Evolutionary conservation across 1,140 invertebrate species (phyloP), one percentile per base, ranked within the genome.

Genomic region (Mylabris phalerata): DNA sequence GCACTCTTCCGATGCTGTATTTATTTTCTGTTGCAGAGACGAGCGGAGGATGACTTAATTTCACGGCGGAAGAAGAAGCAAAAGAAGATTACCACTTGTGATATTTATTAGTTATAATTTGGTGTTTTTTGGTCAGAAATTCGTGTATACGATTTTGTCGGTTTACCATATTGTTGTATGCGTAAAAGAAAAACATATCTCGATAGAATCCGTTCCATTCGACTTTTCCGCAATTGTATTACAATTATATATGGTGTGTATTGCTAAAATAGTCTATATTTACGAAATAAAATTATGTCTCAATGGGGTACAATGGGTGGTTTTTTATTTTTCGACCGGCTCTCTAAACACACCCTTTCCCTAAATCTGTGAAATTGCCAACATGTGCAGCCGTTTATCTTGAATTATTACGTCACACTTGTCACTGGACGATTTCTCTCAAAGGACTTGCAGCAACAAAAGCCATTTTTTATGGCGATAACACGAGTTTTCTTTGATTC

Each of bases 21-120:
- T 61, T 45, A 61, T 57, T 48, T 48, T 59, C 43, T 55, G 52
- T 69, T 70, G 25, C 64, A 69, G 67, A 61, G 64, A 43, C 24
- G 66, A 68, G 64, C 60, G 67, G 43, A 62, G 65, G 57, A 65
- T 69, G 67, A 68, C 64, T 40, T 71, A 68, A 69, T 49, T 48
- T 44, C 40, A 26, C 19, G 1, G 19, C 19, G 1, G 19, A 19
- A 19, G 19, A 19, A 19, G 19, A 19, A 19, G 19, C 19, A 19
- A 13, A n/a, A n/a, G n/a, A 13, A 13, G 13, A 13, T 13, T 1
- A 0, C 13, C 1, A 13, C 13, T 13, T 13, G 13, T 13, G 13
- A 13, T 13, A 13, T 13, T 13, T 13, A 13, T 13, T 13, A 13
- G 13, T 13, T 13, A 13, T 13, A 13, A 13, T 13, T 13, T 13